phyloP scores from a whole-genome alignment of 2,797 vertebrate species.

The Sebastiscus albofasciatus region DNA sequence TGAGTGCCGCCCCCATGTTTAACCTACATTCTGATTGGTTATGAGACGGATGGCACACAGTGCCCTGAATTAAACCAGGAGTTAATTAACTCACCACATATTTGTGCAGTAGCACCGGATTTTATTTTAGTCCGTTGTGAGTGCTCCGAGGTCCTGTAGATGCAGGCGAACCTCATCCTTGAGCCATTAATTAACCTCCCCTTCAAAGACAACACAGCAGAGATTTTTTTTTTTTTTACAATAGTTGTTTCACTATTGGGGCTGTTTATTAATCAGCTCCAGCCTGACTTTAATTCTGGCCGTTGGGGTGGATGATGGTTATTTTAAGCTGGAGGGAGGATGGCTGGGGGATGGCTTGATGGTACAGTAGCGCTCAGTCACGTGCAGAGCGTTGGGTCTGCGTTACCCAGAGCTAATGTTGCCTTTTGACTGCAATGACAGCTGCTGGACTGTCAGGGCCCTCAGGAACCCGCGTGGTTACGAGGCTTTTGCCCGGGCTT shows the following conservation, averaged over 20 bases:
- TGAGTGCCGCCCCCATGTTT: conserved; percentile 67
- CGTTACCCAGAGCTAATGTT: conserved; percentile 74
- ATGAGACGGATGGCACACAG: conserved; percentile 21
- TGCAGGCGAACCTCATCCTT: not conserved
- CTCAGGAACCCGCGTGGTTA: conserved; percentile 56
- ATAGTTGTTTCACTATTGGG: conserved; percentile 2
- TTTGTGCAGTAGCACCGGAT: conserved; percentile 29
- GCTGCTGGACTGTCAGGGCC: conserved; percentile 79
- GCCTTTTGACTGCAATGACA: conserved; percentile 81
- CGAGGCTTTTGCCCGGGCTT: conserved; percentile 52
- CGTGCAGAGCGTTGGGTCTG: conserved; percentile 58
- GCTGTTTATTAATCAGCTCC: conserved; percentile 34
- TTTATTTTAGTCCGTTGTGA: conserved; percentile 13
- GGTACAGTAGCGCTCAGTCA: conserved; percentile 67
- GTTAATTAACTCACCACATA: conserved; percentile 70
- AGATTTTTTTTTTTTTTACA: not conserved
- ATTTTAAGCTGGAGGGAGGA: conserved; percentile 58
- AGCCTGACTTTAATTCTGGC: conserved; percentile 14
- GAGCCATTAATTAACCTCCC: not conserved
- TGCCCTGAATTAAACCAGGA: conserved; percentile 67
- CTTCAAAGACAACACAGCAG: not conserved
- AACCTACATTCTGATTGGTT: conserved; percentile 82
- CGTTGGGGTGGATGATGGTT: conserved; percentile 32
- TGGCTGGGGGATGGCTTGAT: conserved; percentile 31
- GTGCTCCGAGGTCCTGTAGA: not conserved